Conservation (phyloP, 2,797 vertebrate genomes). For the Liparis tanakae region DNA sequence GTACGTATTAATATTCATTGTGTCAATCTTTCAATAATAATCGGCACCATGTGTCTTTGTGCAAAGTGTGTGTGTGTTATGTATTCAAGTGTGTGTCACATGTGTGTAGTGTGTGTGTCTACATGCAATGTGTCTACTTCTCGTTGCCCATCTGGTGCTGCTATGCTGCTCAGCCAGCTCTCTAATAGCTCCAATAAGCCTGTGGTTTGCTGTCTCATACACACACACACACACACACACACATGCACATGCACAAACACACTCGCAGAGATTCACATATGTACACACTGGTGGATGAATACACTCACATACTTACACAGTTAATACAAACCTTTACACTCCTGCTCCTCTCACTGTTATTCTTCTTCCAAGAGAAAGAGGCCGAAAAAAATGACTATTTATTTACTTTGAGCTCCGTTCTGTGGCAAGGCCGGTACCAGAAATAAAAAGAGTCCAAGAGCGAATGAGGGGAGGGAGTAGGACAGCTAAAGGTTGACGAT, state of each 20-base stretch:
- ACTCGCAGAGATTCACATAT: conserved; percentile 48
- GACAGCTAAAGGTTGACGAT: conserved; percentile 53
- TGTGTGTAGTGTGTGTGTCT: conserved; percentile 50
- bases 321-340: conserved; percentile 66
- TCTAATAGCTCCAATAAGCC: conserved; percentile 86
- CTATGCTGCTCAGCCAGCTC: conserved; percentile 78
- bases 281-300: conserved; percentile 60
- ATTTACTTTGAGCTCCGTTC: conserved; percentile 80
- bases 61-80: conserved; percentile 49
- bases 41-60: conserved; percentile 60
- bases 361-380: conserved; percentile 81
- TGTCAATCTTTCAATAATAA: conserved; percentile 72
- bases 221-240: conserved; percentile 49
- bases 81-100: conserved; percentile 32
- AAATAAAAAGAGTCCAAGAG: conserved; percentile 48
- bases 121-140: conserved; percentile 62
- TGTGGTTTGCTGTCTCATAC: conserved; percentile 83
- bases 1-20: conserved; percentile 69
- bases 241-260: conserved; percentile 34
- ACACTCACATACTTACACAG: conserved; percentile 51
- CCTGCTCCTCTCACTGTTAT: conserved; percentile 75
- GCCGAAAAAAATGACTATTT: conserved; percentile 78
- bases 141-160: conserved; percentile 84
- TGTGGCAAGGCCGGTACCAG: conserved; percentile 63
- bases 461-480: conserved; percentile 44